Evolutionary conservation across 53 echinoderm and acorn worm species (phyloP), one percentile per base, ranked within the genome.

Genomic region (Astropecten irregularis): DNA sequence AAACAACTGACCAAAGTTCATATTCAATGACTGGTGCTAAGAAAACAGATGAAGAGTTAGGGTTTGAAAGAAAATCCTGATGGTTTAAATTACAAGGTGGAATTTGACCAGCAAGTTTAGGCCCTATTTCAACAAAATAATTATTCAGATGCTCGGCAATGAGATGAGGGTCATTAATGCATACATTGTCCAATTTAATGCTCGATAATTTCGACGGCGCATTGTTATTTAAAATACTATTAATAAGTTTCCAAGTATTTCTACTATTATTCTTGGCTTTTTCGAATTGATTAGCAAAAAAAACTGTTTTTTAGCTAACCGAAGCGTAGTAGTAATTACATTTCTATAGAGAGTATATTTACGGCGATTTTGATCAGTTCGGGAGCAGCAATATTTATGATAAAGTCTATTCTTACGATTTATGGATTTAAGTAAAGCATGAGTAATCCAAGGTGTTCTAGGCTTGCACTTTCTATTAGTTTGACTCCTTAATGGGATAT

Each of bases 321-420:
- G 28, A 58, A 77, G 22, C 15, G 57, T 33, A 18, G 38, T 77
- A 22, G 51, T n/a, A n/a, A 71, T 9, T 11, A 37, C 27, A 72
- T 77, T 77, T 14, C 23, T 39, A 42, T 77, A 58, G 21, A 13
- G 8, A 21, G 37, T 58, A 10, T 60, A 39, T 58, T 26, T 77
- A 8, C 2, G 26, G 15, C 22, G 23, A 60, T 26, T 42, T 13
- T 25, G 1, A 26, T 72, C 30, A 5, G 74, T 32, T 3, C 34
- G n/a, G n/a, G 52, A 35, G 18, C 31, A 31, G 33, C 30, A 48
- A 72, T 72, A 72, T 48, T 40, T 48, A 72, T 72, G 52, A 28
- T 72, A 72, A 28, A 72, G 73, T 72, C 49, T 72, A 44, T 72
- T 72, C 49, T 50, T 55, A 18, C 52, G 32, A 15, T 74, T 54